A percentile compares a stretch with the other conserved stretches of the same genome.
Conservation (phyloP, 2,888 invertebrate genomes). For the Harpalus rubripes region DNA sequence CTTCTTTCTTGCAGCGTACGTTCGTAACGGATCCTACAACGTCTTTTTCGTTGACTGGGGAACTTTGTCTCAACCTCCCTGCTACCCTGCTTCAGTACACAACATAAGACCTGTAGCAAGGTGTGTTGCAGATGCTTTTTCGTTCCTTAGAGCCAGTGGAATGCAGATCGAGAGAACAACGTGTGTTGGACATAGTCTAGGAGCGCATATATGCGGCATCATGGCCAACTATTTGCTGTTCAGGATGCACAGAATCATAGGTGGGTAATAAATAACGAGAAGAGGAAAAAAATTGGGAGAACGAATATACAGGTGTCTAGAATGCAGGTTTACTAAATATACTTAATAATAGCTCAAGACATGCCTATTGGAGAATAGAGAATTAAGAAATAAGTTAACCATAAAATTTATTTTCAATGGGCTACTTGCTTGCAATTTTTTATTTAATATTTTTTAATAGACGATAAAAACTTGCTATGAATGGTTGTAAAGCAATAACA, state of each 20-base stretch:
- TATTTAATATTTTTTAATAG: too few species aligned
- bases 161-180: slow-evolving; percentile 83
- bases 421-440: too few species aligned
- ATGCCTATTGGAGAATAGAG: too few species aligned
- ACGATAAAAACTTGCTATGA: too few species aligned
- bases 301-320: too few species aligned
- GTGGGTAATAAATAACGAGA: slow-evolving; percentile 73
- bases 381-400: too few species aligned
- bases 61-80: slow-evolving; percentile 84
- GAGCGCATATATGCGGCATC: slow-evolving; percentile 88
- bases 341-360: too few species aligned
- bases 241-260: slow-evolving; percentile 86
- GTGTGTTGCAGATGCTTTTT: slow-evolving; percentile 84
- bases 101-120: slow-evolving; percentile 86
- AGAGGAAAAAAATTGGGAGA: too few species aligned
- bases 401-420: too few species aligned
- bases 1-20: slow-evolving; percentile 80
- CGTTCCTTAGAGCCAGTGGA: slow-evolving; percentile 83
- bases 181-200: slow-evolving; percentile 87
- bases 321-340: too few species aligned
- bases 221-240: slow-evolving; percentile 87
- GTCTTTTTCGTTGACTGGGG: slow-evolving; percentile 90
- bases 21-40: slow-evolving; percentile 87
- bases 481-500: too few species aligned
- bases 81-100: slow-evolving; percentile 85